Conservation (phyloP, 2,797 vertebrate genomes). For the Oreochromis grahami region DNA sequence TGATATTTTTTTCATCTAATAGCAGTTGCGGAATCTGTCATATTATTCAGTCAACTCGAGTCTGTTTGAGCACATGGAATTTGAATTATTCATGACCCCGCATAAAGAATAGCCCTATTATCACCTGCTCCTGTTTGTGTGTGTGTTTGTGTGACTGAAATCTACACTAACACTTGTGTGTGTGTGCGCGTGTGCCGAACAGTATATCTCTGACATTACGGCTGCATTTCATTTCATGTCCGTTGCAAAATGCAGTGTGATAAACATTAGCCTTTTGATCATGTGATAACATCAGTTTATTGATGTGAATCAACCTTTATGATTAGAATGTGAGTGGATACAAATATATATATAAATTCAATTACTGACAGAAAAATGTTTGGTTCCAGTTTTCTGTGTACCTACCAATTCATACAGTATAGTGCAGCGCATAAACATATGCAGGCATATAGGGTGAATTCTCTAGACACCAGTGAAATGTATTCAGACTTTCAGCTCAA, state of each 20-base stretch:
- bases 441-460: background rate
- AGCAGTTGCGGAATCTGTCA: slow-evolving; percentile 50
- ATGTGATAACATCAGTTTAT: slow-evolving; percentile 31
- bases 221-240: slow-evolving; percentile 30
- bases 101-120: slow-evolving; percentile 70
- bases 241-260: slow-evolving; percentile 28
- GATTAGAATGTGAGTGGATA: slow-evolving; percentile 6
- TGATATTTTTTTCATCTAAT: slow-evolving; percentile 60
- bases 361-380: background rate
- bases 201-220: slow-evolving; percentile 45
- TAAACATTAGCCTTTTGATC: slow-evolving; percentile 47
- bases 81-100: slow-evolving; percentile 73
- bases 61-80: slow-evolving; percentile 63
- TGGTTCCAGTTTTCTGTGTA: background rate
- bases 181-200: background rate
- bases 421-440: background rate
- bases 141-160: slow-evolving; percentile 13
- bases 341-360: slow-evolving; percentile 25
- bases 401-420: background rate
- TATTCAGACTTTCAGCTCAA: slow-evolving; percentile 31
- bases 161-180: background rate
- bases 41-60: slow-evolving; percentile 69
- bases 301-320: slow-evolving; percentile 27
- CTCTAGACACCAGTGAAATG: slow-evolving; percentile 23
- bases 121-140: slow-evolving; percentile 63